Evolutionary conservation across 2,888 invertebrate genomes (phyloP).

Genomic region (Agapostemon virescens): DNA sequence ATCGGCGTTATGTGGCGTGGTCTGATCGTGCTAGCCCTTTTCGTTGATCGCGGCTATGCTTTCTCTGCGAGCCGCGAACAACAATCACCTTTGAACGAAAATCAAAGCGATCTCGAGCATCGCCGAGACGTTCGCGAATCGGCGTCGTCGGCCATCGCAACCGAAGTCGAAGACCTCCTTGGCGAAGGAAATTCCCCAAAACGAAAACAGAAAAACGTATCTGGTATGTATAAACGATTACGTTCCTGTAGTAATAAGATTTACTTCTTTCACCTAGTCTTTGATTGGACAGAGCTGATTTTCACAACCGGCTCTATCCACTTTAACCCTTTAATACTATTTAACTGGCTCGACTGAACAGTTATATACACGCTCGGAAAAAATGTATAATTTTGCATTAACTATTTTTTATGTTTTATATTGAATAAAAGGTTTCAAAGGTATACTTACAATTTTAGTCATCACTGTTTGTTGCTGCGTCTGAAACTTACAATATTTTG

Average conservation of each 20-base stretch:
- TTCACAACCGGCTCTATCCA: too few species aligned
- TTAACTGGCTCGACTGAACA: too few species aligned
- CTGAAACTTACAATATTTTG: too few species aligned
- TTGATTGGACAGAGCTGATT: too few species aligned
- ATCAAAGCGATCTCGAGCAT: conserved; percentile 62
- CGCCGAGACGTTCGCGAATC: conserved; percentile 66
- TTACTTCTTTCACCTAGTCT: too few species aligned
- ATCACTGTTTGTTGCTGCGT: too few species aligned
- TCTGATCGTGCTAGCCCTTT: conserved; percentile 46
- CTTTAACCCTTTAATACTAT: too few species aligned
- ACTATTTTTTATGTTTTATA: too few species aligned
- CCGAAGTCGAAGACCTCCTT: conserved; percentile 69
- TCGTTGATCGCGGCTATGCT: conserved; percentile 51
- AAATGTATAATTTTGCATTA: too few species aligned
- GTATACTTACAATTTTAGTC: too few species aligned
- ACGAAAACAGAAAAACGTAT: conserved; percentile 64
- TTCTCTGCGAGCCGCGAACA: conserved; percentile 58
- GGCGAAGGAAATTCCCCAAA: conserved; percentile 67
- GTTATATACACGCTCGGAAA: too few species aligned
- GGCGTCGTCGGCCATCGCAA: conserved; percentile 51
- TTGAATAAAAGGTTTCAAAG: too few species aligned
- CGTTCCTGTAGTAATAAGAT: not conserved
- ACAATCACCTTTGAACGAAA: conserved; percentile 57
- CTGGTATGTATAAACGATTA: conserved; percentile 61
- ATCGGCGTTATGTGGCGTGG: conserved; percentile 51